These are phyloP conservation scores for Gadus macrocephalus DNA, from an alignment of 2,113 vertebrate genomes.

Conservation along the genomic window DNA sequence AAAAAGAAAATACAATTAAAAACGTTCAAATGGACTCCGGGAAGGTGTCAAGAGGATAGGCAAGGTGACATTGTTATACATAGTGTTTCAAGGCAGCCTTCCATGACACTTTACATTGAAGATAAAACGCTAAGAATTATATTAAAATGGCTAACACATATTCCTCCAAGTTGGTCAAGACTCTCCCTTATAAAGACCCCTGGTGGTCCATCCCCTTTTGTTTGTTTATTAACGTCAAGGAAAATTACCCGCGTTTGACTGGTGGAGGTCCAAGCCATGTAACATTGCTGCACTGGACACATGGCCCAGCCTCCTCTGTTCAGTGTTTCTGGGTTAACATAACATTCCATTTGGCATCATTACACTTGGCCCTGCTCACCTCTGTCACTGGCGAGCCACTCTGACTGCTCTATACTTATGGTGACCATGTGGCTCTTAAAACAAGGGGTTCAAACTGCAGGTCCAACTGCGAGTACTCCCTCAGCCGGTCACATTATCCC, in stretches of 20 bases:
- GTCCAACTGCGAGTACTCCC: slow-evolving; percentile 4
- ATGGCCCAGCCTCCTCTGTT: slow-evolving; percentile 10
- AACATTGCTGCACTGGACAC: slow-evolving; percentile 40
- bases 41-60: slow-evolving; percentile 37
- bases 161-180: slow-evolving; percentile 17
- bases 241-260: slow-evolving; percentile 3
- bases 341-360: slow-evolving; percentile 43
- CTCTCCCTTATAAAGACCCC: slow-evolving; percentile 20
- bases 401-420: slow-evolving; percentile 22
- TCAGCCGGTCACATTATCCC: slow-evolving; percentile 16
- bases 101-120: slow-evolving; percentile 24
- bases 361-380: slow-evolving; percentile 22
- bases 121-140: slow-evolving; percentile 13
- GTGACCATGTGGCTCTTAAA: slow-evolving; percentile 20
- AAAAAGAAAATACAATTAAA: slow-evolving; percentile 46
- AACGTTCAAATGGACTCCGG: slow-evolving; percentile 44
- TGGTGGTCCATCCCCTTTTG: not conserved
- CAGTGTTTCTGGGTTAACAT: slow-evolving; percentile 25
- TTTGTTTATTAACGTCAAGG: not conserved
- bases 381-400: slow-evolving; percentile 27
- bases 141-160: slow-evolving; percentile 65
- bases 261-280: slow-evolving; percentile 27
- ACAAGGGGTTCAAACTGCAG: slow-evolving; percentile 9
- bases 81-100: slow-evolving; percentile 63
- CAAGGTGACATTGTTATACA: slow-evolving; percentile 51